phyloP scores from a whole-genome alignment of 1,140 invertebrate genomes.

The Phymastichus coffea region DNA sequence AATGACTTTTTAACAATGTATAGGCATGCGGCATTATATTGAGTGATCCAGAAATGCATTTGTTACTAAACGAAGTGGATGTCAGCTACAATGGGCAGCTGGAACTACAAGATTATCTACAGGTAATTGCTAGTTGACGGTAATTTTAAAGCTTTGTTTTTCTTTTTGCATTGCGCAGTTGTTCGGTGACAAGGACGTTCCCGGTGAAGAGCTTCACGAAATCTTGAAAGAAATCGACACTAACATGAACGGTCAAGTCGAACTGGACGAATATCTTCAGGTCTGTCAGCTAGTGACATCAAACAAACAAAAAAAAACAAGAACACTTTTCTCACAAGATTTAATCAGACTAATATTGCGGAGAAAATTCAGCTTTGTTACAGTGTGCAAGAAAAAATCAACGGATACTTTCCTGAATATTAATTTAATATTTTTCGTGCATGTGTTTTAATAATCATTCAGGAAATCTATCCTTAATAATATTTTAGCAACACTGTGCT shows the following conservation, averaged over 20 bases:
- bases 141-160: conserved; percentile 42
- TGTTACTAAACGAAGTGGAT: conserved; percentile 68
- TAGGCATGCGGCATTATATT: conserved; percentile 67
- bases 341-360: no score
- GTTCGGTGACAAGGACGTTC: conserved; percentile 84
- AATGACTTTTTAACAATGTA: no score
- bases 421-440: no score
- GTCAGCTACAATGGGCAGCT: conserved; percentile 68
- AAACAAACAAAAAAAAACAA: no score
- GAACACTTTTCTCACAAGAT: no score
- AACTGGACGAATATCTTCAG: conserved; percentile 98
- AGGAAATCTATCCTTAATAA: no score
- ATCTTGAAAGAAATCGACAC: conserved; percentile 97
- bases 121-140: conserved; percentile 61
- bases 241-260: conserved; percentile 99
- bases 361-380: conserved; percentile 16
- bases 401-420: no score
- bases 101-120: conserved; percentile 71
- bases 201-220: conserved; percentile 94
- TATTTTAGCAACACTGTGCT: no score
- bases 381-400: no score
- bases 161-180: conserved; percentile 64
- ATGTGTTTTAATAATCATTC: no score
- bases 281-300: conserved; percentile 67
- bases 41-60: conserved; percentile 64